Percentiles rank a stretch among this genome's conserved stretches.
These are phyloP conservation scores for Scelioninae gen. 1 DNA, from an alignment of 2,888 invertebrate genomes.

Conservation along the genomic window DNA sequence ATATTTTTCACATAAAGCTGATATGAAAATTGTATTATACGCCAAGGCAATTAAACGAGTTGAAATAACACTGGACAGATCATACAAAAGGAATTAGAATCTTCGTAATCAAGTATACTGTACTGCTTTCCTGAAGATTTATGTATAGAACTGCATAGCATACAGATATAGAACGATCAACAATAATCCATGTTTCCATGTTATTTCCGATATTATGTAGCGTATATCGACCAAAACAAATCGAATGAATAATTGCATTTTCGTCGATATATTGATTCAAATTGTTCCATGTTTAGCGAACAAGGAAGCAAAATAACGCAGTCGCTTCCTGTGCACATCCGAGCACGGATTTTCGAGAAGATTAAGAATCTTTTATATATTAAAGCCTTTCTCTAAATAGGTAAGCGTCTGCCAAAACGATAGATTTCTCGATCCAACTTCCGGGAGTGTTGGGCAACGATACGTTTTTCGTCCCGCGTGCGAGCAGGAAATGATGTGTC, in stretches of 20 bases:
- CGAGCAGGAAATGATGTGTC: slow-evolving; percentile 79
- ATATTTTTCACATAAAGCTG: too few species aligned
- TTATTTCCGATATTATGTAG: too few species aligned
- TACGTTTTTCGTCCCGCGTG: slow-evolving; percentile 68
- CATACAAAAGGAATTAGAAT: too few species aligned
- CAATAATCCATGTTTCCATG: too few species aligned
- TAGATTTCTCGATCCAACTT: slow-evolving; percentile 74
- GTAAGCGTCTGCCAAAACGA: slow-evolving; percentile 73
- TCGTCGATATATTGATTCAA: slow-evolving; percentile 17
- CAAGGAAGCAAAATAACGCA: slow-evolving; percentile 36
- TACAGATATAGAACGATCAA: too few species aligned
- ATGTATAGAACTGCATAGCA: too few species aligned
- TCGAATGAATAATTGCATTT: slow-evolving; percentile 15
- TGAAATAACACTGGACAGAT: too few species aligned
- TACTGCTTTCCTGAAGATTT: too few species aligned
- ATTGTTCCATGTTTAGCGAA: slow-evolving; percentile 20
- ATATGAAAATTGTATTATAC: too few species aligned
- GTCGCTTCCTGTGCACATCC: slow-evolving; percentile 39
- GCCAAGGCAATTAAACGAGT: too few species aligned
- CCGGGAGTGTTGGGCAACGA: slow-evolving; percentile 72
- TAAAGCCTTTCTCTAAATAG: slow-evolving; percentile 58
- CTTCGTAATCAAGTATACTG: too few species aligned
- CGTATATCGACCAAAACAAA: not conserved
- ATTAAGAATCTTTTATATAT: slow-evolving; percentile 59
- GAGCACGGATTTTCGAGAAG: slow-evolving; percentile 44